Evolutionary conservation across 2,113 vertebrate genomes (phyloP), one percentile per base, ranked within the genome.

Genomic region (Oxyura jamaicensis): DNA sequence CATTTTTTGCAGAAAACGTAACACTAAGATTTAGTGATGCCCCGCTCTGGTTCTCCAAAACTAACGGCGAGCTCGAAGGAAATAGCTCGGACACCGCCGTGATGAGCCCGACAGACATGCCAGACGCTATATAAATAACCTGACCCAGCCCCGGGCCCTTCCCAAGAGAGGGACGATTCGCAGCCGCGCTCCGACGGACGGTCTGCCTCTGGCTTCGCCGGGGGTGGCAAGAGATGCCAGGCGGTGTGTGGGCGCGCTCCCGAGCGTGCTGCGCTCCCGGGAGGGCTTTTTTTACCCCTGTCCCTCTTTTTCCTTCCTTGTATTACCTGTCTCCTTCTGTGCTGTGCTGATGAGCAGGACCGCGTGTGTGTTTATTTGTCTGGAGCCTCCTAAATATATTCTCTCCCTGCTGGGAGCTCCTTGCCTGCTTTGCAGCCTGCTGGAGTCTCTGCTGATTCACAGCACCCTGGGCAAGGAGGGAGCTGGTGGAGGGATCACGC

Each of bases 171-270:
- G 46, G n/a, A 78, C 71, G 89, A 90, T 90, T 93, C 95, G 90
- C 77, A 95, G 91, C 95, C 94, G 95, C 92, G 66, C 58, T 75
- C 87, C 75, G 90, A 52, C 95, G 96, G 92, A 96, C 96, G 94
- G 90, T 84, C 81, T 94, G 93, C 68, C 56, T 96, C 87, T 93
- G 86, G 83, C 76, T 94, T 56, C 85, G 66, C 39, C n/a, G 56
- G 63, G 65, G n/a, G 33, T 28, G 50, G 42, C 36, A 65, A 76
- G 83, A 91, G 65, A 77, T 68, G 67, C 65, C 73, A 72, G 67
- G 88, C 76, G 2, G 74, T 35, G 83, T 69, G 89, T 97, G 89
- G 92, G 96, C 4, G 58, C 12, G 2, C 86, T 74, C 62, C 72
- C 3, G 20, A 10, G 44, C 63, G 84, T 1, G 1, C 72, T 1